A percentile compares a stretch with the other conserved stretches of the same genome.
Conservation (phyloP, 2,113 vertebrate species). For the Anguilla rostrata region DNA sequence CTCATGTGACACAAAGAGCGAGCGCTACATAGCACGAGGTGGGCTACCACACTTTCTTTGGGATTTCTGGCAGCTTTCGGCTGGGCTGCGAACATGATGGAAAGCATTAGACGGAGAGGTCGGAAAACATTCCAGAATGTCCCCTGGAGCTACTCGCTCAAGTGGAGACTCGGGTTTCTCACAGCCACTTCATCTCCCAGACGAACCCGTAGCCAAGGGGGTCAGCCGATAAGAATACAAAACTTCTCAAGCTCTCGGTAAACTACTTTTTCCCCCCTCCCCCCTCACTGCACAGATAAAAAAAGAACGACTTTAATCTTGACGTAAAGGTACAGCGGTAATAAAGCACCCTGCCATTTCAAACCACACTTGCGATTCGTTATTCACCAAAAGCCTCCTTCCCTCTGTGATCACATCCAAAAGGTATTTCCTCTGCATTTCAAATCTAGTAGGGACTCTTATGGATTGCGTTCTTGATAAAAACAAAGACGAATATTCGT, state of each 20-base stretch:
- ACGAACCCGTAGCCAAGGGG: background rate
- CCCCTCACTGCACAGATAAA: background rate
- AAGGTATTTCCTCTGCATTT: background rate
- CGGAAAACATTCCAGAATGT: background rate
- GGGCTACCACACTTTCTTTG: background rate
- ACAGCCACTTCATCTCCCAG: conserved; percentile 1
- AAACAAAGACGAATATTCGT: conserved; percentile 7
- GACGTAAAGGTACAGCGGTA: background rate
- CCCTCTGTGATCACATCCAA: background rate
- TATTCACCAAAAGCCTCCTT: background rate
- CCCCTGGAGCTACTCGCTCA: conserved; percentile 3
- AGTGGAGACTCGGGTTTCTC: conserved; percentile 16
- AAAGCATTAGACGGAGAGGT: conserved; percentile 12
- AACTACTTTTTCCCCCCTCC: background rate
- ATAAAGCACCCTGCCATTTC: background rate
- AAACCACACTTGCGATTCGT: background rate
- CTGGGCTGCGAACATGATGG: conserved; percentile 3
- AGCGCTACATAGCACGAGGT: background rate
- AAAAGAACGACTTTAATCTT: background rate
- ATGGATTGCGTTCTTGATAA: conserved; percentile 3
- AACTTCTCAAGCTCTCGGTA: background rate
- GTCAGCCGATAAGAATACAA: background rate
- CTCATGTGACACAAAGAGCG: no score
- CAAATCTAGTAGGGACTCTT: background rate
- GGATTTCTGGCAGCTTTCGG: background rate